A percentile compares a stretch with the other conserved stretches of the same genome.
These are phyloP conservation scores for Mormyrops attenuatus DNA, from an alignment of 2,797 vertebrate genomes.

Conservation along the genomic window DNA sequence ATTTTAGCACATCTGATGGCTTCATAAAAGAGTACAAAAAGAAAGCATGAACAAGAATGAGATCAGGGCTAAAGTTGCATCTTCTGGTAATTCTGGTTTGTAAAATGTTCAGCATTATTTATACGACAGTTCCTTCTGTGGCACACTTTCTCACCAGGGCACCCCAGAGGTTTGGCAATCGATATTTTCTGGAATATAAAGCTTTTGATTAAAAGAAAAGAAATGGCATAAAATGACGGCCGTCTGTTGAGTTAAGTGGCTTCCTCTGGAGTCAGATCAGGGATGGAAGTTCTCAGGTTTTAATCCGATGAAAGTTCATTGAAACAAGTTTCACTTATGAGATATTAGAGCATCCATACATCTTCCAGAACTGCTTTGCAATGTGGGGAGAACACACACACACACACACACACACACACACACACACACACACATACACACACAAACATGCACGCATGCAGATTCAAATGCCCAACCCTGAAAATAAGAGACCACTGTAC, in stretches of 20 bases:
- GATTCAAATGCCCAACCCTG: background rate
- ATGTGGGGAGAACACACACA: background rate
- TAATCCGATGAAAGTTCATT: background rate
- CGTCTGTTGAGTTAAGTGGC: background rate
- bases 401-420: background rate
- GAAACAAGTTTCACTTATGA: background rate
- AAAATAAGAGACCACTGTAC: background rate
- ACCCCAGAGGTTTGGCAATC: background rate
- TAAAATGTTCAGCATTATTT: background rate
- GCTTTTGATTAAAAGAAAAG: background rate
- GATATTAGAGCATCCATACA: background rate
- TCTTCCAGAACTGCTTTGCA: background rate
- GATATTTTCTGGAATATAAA: background rate
- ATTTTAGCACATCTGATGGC: background rate
- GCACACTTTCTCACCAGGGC: background rate
- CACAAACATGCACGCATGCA: background rate
- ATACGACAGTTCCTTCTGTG: background rate
- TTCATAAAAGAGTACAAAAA: background rate
- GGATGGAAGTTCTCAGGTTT: background rate
- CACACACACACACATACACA: background rate
- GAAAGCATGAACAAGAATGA: background rate
- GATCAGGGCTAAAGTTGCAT: background rate
- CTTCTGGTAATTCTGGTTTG: background rate
- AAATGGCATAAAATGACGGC: background rate
- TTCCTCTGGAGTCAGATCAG: background rate